Base-by-base conservation (phyloP, 2,888 invertebrate species). In the Chaetogeoica ovagalla region DNA sequence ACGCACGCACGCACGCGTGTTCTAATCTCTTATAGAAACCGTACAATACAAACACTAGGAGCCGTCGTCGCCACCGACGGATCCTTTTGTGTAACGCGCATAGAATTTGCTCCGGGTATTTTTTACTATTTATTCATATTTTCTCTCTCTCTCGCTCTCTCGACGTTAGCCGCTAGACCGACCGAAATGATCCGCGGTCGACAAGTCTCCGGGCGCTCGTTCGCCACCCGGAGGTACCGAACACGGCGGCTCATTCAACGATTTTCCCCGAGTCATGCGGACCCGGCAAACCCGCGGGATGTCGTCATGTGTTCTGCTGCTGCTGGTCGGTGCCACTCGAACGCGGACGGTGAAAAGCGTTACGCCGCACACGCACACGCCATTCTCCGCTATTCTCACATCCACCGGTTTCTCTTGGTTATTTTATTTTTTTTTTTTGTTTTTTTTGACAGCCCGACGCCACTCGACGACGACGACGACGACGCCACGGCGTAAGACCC, bases 401-500 rank as follows among this genome's bases (percentile, higher is more conserved):
- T 4, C 30, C 30, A 4, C 30, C 30, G 30, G 2, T 72, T 59
- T 57, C 39, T 48, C 48, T 30, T 52, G 62, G 6, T 19, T 71
- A 21, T 59, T 15, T 7, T 48, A 60, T 23, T 5, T 21, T 43
- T 43, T 57, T 65, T 52, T 69, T 62, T 62, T 77, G 77, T 43
- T 57, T 65, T 52, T 69, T 62, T 62, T 77, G 77, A 77, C 77
- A 69, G 77, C 77, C 30, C 30, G 30, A 1, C 69, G 19, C 77
- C 77, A 70, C 77, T 77, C 52, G 69, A 69, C 11, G 69, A 43
- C 68, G 76, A n/a, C n/a, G n/a, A n/a, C n/a, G n/a, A n/a, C n/a
- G 30, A 30, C 30, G 30, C 30, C 30, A 6, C 30, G 73, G 13
- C 30, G 73, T 55, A 63, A 74, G 63, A 63, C n/a, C n/a, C n/a